These are phyloP conservation scores for Neria commutata DNA, from an alignment of 2,888 invertebrate genomes.

Conservation along the genomic window DNA sequence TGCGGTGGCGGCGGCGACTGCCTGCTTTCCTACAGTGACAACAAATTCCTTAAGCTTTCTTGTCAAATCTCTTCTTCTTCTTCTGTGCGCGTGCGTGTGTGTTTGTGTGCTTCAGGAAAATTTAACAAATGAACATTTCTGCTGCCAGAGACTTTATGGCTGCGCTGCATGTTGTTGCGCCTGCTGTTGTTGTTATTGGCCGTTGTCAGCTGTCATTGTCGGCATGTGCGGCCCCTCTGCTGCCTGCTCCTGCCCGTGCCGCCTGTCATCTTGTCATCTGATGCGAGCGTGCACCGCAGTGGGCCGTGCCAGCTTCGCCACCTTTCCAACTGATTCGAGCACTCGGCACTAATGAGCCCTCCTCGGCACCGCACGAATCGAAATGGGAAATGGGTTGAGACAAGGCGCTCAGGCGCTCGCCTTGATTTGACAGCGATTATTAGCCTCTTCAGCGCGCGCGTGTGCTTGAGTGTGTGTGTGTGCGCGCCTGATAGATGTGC, in stretches of 20 bases:
- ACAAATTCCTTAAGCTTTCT: not conserved
- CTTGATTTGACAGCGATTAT: not conserved
- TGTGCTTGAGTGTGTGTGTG: not conserved
- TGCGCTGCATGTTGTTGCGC: not conserved
- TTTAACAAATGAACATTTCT: not conserved
- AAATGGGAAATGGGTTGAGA: not conserved
- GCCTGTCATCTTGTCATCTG: not conserved
- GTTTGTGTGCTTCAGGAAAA: not conserved
- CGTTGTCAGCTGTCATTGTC: not conserved
- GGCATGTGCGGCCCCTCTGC: not conserved
- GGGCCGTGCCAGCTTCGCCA: not conserved
- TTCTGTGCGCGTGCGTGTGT: not conserved
- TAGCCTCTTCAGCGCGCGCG: not conserved
- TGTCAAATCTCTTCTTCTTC: not conserved
- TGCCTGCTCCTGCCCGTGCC: not conserved
- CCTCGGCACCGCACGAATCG: too few relatives aligned
- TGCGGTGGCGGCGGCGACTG: not conserved
- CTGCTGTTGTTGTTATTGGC: too few relatives aligned
- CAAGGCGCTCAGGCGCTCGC: too few relatives aligned
- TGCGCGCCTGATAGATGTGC: not conserved
- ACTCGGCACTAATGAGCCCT: too few relatives aligned
- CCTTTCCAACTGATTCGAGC: too few relatives aligned
- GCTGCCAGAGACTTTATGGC: conserved; percentile 1
- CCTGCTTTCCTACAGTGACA: not conserved
- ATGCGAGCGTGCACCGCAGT: not conserved